Evolutionary conservation across 92 coral and sea anemone genomes (phyloP).

Genomic region (Parazoanthus darwini): DNA sequence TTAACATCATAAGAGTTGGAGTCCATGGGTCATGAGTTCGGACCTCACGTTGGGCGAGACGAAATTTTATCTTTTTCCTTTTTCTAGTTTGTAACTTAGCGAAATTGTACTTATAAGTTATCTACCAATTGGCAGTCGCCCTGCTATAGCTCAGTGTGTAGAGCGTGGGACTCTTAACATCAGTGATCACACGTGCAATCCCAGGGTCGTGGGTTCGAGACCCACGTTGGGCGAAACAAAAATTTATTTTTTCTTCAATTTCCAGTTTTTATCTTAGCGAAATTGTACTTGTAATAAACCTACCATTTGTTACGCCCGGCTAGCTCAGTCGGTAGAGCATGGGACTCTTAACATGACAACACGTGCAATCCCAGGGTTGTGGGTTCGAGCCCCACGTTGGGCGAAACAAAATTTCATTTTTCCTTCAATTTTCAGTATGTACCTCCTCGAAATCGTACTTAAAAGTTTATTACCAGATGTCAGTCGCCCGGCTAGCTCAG

Average conservation of each 20-base stretch:
- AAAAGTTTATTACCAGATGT: too few relatives aligned
- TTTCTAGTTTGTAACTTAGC: too few relatives aligned
- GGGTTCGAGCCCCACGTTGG: conserved; percentile 99
- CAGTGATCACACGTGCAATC: not conserved
- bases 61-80: too few relatives aligned
- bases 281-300: too few relatives aligned
- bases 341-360: conserved; percentile 76
- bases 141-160: conserved; percentile 96
- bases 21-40: conserved; percentile 95
- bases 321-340: conserved; percentile 99
- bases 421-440: too few relatives aligned
- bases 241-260: too few relatives aligned
- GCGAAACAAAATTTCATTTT: not conserved
- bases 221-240: conserved; percentile 86
- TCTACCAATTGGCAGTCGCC: conserved; percentile 41
- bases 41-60: conserved; percentile 93
- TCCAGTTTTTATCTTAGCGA: too few relatives aligned
- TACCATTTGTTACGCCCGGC: conserved; percentile 64
- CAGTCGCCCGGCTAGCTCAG: too few relatives aligned
- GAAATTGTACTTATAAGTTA: too few relatives aligned
- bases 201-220: conserved; percentile 94
- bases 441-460: not conserved
- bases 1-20: conserved; percentile 37
- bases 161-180: conserved; percentile 94
- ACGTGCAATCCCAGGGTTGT: conserved; percentile 58